Evolutionary conservation across 2,113 vertebrate species (phyloP).

Genomic region (Pelusios castaneus): DNA sequence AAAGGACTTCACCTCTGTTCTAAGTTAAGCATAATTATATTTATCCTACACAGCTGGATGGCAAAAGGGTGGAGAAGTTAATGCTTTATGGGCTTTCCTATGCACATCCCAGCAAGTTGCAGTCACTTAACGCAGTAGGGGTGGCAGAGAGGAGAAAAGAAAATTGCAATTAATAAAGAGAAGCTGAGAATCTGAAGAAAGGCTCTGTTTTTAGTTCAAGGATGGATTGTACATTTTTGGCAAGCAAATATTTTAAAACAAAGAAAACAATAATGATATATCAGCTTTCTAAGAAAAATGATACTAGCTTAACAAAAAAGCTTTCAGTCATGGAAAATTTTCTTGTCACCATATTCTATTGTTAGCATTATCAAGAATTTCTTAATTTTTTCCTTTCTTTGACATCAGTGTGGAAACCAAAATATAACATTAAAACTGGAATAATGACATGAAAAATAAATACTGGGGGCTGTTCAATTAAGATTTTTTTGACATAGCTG

Average conservation of each 20-base stretch:
- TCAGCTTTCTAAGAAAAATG: conserved; percentile 38
- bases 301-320: background rate
- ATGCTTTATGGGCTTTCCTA: background rate
- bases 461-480: conserved; percentile 27
- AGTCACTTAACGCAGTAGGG: background rate
- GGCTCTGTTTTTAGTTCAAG: conserved; percentile 25
- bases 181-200: background rate
- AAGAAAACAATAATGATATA: conserved; percentile 45
- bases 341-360: conserved; percentile 46
- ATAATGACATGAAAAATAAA: conserved; percentile 64
- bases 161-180: background rate
- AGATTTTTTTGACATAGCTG: conserved; percentile 25
- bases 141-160: background rate
- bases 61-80: background rate
- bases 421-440: conserved; percentile 47
- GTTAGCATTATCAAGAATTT: conserved; percentile 23
- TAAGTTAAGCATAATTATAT: background rate
- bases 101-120: background rate
- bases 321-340: conserved; percentile 50
- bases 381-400: background rate
- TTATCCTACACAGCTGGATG: background rate
- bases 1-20: background rate
- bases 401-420: background rate
- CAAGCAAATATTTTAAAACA: conserved; percentile 34
- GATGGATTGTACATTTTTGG: conserved; percentile 2